Base-by-base conservation (phyloP, 2,797 vertebrate species). In the Erithacus rubecula region DNA sequence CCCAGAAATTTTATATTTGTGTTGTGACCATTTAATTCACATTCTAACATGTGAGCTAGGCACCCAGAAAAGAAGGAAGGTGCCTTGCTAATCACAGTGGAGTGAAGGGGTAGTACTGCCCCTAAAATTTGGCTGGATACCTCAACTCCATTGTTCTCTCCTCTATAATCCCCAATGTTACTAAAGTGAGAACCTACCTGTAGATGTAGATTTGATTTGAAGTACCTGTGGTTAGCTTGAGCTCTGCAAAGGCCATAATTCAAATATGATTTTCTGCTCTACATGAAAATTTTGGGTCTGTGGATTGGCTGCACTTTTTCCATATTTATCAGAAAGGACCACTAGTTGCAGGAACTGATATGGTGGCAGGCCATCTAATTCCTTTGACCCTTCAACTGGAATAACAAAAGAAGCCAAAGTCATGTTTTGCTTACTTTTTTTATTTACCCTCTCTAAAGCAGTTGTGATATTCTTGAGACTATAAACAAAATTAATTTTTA, bases 91-190 rank as follows among this genome's bases (percentile, higher is more conserved):
- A 46, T 64, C 11, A 43, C 4, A 43, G 39, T 27, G 18, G 36
- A 72, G 22, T 41, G 44, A 78, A 60, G 39, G 24, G 18, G 7
- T 19, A 21, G 22, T 32, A 36, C 12, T 80, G 29, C 10, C 23
- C 34, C 9, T 32, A 59, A 7, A 29, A 34, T 82, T 32, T 69
- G 85, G 2, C 36, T 90, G 68, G 46, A 85, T 83, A 34, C 32
- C 15, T 44, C n/a, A 62, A 0, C 46, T 65, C 43, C 4, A 2
- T 47, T 3, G 0, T 69, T 82, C 15, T 74, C 60, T 67, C n/a
- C 47, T 78, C 32, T 62, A 1, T 65, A 64, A 39, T 13, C 7
- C 8, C 52, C 8, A 8, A 15, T 9, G 12, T 56, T 41, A 56
- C 9, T 58, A 7, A 71, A 78, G 60, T 44, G 23, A 78, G 21